Evolutionary conservation across 2,888 invertebrate genomes (phyloP), one percentile per base, ranked within the genome.

Genomic region (Boloria euphrosyne): DNA sequence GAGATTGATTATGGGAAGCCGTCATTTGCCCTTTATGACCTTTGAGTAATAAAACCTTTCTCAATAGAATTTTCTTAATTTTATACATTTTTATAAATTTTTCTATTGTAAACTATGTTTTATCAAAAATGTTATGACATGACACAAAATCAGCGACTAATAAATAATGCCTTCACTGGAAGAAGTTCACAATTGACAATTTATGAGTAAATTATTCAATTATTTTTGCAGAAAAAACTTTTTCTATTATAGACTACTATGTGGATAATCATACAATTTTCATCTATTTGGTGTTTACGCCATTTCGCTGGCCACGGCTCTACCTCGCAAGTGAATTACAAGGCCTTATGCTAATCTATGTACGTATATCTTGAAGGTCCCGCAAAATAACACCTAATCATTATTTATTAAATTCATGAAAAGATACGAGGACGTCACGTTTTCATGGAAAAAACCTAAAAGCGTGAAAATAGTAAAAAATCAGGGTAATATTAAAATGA

Each of bases 401-500:
- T 71, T 75, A 70, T 76, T 78, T 75, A 73, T 78, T 65, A 70
- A 78, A 78, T 76, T 76, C 78, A 72, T 71, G 78, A 82, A 82
- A 83, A 80, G 72, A 76, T 71, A 72, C 75, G 76, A 80, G 81
- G 79, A 75, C 77, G 81, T 86, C 89, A 90, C 88, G 90, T 87
- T 80, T 77, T 72, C 69, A 71, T 70, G 73, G 75, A 85, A 86
- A 84, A 84, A 74, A 73, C 62, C 67, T 74, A 68, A 73, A 76
- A 74, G 74, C 66, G 77, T 77, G 82, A 84, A 86, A 85, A 81
- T 71, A 80, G 79, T 81, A 86, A 89, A 90, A 87, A 89, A 84
- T 80, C 79, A 76, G 83, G 81, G 84, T 85, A 81, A 88, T 85
- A 86, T 87, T 87, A 85, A 85, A 84, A 86, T 85, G 81, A 85